phyloP scores from a whole-genome alignment of 2,888 invertebrate genomes.

The Emmelina monodactyla region DNA sequence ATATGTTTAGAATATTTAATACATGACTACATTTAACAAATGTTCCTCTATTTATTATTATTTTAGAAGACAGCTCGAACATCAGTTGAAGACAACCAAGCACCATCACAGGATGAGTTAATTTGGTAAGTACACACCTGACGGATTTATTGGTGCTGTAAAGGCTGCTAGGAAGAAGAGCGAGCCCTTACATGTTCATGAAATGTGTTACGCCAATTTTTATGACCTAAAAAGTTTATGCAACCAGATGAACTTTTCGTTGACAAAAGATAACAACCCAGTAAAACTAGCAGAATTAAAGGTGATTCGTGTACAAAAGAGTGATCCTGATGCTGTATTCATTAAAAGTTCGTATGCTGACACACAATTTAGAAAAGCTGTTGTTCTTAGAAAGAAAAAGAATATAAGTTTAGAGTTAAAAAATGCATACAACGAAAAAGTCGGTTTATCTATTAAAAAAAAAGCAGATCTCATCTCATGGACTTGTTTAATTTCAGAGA shows the following conservation, averaged over 20 bases:
- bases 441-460: constrained; percentile 1
- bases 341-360: constrained; percentile 6
- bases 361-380: constrained; percentile 5
- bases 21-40: too few species aligned
- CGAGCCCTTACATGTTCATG: constrained; percentile 14
- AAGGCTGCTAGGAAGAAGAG: constrained; percentile 14
- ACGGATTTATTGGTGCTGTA: constrained; percentile 9
- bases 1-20: too few species aligned
- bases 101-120: too few species aligned
- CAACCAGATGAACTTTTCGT: constrained; percentile 16
- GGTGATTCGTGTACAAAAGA: constrained; percentile 9
- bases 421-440: constrained; percentile 3
- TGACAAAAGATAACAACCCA: constrained; percentile 14
- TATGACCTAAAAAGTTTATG: constrained; percentile 16
- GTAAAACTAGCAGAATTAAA: constrained; percentile 12
- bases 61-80: too few species aligned
- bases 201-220: constrained; percentile 17
- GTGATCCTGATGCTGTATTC: constrained; percentile 6
- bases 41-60: too few species aligned
- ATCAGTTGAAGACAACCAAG: too few species aligned
- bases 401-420: not conserved
- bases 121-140: not conserved
- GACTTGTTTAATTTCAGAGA: constrained; percentile 6
- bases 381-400: constrained; percentile 6
- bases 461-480: constrained; percentile 5